phyloP scores from a whole-genome alignment of 2,888 invertebrate genomes.

The Acrobasis suavella region DNA sequence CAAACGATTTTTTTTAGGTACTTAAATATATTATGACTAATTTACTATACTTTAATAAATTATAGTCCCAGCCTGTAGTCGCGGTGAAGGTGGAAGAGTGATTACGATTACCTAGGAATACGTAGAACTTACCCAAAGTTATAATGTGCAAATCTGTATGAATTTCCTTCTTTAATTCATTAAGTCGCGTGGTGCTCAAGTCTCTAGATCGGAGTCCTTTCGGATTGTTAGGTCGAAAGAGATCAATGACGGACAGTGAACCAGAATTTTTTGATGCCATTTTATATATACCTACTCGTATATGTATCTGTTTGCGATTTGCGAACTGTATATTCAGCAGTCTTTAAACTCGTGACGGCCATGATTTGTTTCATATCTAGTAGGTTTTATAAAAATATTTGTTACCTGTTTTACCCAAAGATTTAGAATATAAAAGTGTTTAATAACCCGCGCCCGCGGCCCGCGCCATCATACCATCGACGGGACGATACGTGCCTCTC shows the following conservation, averaged over 20 bases:
- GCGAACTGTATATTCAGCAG: no score
- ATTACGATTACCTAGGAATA: neutral
- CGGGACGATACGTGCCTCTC: no score
- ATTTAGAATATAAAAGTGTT: no score
- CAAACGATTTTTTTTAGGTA: no score
- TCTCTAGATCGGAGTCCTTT: constrained; percentile 58
- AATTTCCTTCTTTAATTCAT: constrained; percentile 81
- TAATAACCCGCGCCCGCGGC: no score
- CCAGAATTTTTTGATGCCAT: constrained; percentile 58
- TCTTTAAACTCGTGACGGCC: neutral
- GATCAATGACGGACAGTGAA: constrained; percentile 62
- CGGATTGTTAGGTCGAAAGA: constrained; percentile 68
- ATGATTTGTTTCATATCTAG: constrained; percentile 3
- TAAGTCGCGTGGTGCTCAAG: constrained; percentile 75
- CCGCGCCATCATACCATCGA: no score
- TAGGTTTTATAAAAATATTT: neutral
- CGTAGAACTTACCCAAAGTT: constrained; percentile 61
- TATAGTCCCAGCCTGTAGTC: no score
- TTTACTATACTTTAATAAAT: no score
- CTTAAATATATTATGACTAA: no score
- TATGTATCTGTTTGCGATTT: neutral
- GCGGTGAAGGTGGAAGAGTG: no score
- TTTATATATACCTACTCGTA: neutral
- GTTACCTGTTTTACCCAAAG: no score
- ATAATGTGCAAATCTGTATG: constrained; percentile 80